phyloP scores from a whole-genome alignment of 2,113 vertebrate species.

The Sinosuthora webbiana region DNA sequence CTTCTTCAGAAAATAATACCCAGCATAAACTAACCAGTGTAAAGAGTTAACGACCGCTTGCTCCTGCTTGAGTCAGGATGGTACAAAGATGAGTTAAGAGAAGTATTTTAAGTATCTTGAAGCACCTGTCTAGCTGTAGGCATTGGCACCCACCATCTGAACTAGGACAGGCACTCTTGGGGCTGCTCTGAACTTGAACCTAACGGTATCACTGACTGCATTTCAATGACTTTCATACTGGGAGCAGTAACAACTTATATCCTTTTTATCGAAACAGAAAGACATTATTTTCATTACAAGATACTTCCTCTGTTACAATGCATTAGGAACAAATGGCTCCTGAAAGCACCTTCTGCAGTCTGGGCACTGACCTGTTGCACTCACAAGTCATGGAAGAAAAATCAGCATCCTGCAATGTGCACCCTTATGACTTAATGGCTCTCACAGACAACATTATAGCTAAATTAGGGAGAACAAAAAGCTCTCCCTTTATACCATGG shows the following conservation, averaged over 20 bases:
- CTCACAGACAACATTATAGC: not conserved
- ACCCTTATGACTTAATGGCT: not conserved
- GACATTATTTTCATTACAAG: not conserved
- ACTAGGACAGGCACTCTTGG: not conserved
- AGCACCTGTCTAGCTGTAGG: not conserved
- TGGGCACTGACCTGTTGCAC: not conserved
- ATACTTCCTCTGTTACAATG: not conserved
- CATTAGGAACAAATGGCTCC: not conserved
- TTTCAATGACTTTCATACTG: not conserved
- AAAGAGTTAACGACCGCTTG: not conserved
- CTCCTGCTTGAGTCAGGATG: not conserved
- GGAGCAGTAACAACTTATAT: not conserved
- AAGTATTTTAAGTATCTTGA: not conserved
- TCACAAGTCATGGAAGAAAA: not conserved
- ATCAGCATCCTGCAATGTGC: not conserved
- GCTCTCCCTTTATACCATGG: not conserved
- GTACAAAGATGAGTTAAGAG: not conserved
- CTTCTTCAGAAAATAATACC: not conserved
- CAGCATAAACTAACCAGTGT: not conserved
- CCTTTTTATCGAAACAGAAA: not conserved
- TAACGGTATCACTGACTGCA: not conserved
- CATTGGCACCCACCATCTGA: not conserved
- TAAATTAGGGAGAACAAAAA: not conserved
- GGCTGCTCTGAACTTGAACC: not conserved
- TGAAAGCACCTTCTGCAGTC: not conserved